Evolutionary conservation across 2,113 vertebrate genomes (phyloP).

Genomic region (Geothlypis trichas): DNA sequence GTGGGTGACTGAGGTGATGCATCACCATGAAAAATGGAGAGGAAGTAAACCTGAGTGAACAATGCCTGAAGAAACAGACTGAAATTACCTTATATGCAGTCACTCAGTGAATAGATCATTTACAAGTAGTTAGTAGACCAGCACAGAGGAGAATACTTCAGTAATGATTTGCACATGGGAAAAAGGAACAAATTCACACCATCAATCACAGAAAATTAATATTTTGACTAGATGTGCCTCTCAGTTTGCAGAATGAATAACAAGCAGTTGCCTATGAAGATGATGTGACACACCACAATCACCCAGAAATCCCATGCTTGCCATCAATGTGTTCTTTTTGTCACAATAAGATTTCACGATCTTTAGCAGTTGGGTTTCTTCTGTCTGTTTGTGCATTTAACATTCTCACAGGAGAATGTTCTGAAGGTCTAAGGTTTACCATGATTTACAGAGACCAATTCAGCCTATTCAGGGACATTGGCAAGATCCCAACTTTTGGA

Average conservation of each 20-base stretch:
- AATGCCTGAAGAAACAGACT: neutral
- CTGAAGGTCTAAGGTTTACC: neutral
- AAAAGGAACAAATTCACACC: neutral
- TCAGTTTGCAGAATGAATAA: neutral
- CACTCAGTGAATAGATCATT: neutral
- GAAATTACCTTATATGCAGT: neutral
- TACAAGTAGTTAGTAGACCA: neutral
- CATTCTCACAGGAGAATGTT: neutral
- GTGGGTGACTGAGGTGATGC: neutral
- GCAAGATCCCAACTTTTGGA: neutral
- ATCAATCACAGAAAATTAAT: neutral
- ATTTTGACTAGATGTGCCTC: neutral
- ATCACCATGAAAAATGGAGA: neutral
- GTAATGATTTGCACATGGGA: neutral
- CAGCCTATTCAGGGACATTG: neutral
- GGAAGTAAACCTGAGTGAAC: neutral
- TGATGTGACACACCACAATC: neutral
- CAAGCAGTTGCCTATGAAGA: neutral
- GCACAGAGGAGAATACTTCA: neutral
- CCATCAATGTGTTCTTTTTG: neutral
- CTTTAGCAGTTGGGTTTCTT: neutral
- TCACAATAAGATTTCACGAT: neutral
- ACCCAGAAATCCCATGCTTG: neutral
- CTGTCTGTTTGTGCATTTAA: neutral
- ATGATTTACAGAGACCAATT: neutral